phyloP scores from a whole-genome alignment of 2,888 invertebrate species.

The Vannuccia rotundouncinata region DNA sequence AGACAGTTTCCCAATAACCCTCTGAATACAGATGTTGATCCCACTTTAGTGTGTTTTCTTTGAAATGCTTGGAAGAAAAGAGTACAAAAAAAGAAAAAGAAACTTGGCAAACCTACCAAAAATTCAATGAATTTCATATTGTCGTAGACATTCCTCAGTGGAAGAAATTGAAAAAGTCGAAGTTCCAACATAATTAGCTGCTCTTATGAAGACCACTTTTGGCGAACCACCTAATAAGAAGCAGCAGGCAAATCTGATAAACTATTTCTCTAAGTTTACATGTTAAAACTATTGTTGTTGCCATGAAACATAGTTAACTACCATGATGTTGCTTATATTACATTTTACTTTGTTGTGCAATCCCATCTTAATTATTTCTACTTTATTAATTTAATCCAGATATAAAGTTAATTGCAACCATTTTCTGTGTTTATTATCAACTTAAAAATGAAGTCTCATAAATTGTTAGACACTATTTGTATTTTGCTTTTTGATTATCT shows the following conservation, averaged over 20 bases:
- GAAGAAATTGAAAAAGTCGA: not conserved
- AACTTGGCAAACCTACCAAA: conserved; percentile 22
- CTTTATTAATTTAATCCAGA: no score
- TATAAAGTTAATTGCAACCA: no score
- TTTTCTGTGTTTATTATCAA: no score
- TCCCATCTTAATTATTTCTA: no score
- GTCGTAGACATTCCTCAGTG: not conserved
- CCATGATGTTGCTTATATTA: no score
- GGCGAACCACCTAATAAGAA: conserved; percentile 28
- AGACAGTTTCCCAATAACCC: conserved; percentile 24
- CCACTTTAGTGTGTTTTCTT: conserved; percentile 17
- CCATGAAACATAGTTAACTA: no score
- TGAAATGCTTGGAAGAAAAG: conserved; percentile 29
- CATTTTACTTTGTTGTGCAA: no score
- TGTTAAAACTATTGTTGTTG: no score
- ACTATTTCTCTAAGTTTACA: conserved; percentile 32
- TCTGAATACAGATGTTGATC: conserved; percentile 1
- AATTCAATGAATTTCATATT: conserved; percentile 4
- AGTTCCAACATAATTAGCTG: not conserved
- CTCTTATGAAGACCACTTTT: not conserved
- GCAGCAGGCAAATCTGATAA: conserved; percentile 27
- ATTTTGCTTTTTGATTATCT: no score
- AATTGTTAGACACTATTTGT: no score
- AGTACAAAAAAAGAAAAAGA: conserved; percentile 10
- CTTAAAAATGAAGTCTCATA: no score